Evolutionary conservation across 1,140 invertebrate species (phyloP).

Genomic region (Macrobrachium nipponense): DNA sequence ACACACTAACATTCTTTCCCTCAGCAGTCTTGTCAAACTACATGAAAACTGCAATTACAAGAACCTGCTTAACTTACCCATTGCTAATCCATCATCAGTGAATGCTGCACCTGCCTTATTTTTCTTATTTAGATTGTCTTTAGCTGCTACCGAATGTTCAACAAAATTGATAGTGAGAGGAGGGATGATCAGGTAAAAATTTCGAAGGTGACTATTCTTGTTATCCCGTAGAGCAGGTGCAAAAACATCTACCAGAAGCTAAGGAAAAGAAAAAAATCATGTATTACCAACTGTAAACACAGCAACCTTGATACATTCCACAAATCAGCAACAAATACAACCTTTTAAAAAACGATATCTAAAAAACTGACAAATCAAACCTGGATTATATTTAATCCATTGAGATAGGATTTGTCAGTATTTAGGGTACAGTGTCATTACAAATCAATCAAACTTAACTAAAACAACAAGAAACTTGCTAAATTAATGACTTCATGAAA

Average conservation of each 20-base stretch:
- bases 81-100: constrained; percentile 98
- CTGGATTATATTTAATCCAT: too few relatives aligned
- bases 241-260: constrained; percentile 93
- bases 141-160: constrained; percentile 90
- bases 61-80: constrained; percentile 76
- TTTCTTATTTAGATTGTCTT: constrained; percentile 89
- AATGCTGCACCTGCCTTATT: constrained; percentile 89
- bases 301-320: background rate
- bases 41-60: background rate
- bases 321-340: background rate
- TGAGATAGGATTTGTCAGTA: too few relatives aligned
- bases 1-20: too few relatives aligned
- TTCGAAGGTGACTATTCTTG: constrained; percentile 90
- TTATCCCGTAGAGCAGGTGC: constrained; percentile 84
- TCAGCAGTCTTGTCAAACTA: background rate
- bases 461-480: too few relatives aligned
- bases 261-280: background rate
- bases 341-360: too few relatives aligned
- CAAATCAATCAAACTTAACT: too few relatives aligned
- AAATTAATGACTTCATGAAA: too few relatives aligned
- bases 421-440: too few relatives aligned
- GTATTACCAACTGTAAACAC: background rate
- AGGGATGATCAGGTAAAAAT: constrained; percentile 95
- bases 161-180: constrained; percentile 95
- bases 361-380: too few relatives aligned